Percentiles rank a stretch among this genome's conserved stretches.
Conservation (phyloP, 2,888 invertebrate species). For the Drosophila recens region DNA sequence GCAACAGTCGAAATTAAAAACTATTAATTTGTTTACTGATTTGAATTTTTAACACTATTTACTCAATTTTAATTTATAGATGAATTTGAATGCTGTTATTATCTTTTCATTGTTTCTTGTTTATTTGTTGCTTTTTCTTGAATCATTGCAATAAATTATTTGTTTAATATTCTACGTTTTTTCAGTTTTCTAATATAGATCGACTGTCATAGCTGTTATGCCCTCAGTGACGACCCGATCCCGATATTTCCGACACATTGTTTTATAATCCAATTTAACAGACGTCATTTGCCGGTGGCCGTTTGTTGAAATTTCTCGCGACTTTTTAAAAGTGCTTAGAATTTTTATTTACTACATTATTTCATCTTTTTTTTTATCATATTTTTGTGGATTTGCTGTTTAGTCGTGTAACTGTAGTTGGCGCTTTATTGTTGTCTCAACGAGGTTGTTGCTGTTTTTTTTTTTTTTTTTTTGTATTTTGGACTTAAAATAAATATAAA, state of each 20-base stretch:
- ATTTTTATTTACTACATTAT: conserved; percentile 10
- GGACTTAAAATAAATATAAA: conserved; percentile 56
- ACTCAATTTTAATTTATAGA: too few relatives aligned
- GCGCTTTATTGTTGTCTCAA: conserved; percentile 39
- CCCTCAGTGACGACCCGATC: not conserved
- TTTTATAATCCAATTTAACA: conserved; percentile 62
- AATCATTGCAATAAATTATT: too few relatives aligned
- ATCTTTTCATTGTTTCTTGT: not conserved
- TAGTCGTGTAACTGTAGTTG: conserved; percentile 59
- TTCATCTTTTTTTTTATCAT: conserved; percentile 14
- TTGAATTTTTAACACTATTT: too few relatives aligned
- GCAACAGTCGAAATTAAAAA: too few relatives aligned
- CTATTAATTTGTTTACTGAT: too few relatives aligned
- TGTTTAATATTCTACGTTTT: too few relatives aligned
- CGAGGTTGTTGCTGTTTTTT: conserved; percentile 26
- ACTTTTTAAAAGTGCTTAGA: conserved; percentile 32
- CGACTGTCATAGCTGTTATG: not conserved
- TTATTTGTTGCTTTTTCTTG: not conserved
- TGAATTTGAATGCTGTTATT: not conserved
- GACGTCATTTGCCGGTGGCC: conserved; percentile 29
- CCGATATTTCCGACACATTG: conserved; percentile 25
- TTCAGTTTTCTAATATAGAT: not conserved
- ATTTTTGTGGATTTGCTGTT: conserved; percentile 26
- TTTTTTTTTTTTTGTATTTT: conserved; percentile 9
- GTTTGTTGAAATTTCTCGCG: conserved; percentile 26